Evolutionary conservation across 1,140 invertebrate genomes (phyloP).

Genomic region (Lysiphlebus fabarum): DNA sequence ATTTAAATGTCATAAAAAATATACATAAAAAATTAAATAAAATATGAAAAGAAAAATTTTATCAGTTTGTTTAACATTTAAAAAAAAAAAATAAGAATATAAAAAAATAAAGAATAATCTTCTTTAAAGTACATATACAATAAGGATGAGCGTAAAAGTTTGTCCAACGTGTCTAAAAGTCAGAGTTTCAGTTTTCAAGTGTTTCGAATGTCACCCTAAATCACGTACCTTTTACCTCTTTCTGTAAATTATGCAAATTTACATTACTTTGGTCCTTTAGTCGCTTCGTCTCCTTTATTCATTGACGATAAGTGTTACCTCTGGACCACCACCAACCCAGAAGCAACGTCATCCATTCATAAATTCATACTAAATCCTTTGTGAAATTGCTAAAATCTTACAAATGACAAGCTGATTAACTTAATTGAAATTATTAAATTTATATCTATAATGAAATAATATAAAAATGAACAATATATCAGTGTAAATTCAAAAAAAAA

Average conservation of each 20-base stretch:
- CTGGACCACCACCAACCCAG: not conserved
- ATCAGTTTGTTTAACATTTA: slow-evolving; percentile 1
- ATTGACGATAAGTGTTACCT: slow-evolving; percentile 20
- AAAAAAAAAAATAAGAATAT: not conserved
- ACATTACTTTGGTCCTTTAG: slow-evolving; percentile 10
- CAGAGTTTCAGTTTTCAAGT: not conserved
- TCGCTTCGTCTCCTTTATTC: slow-evolving; percentile 10
- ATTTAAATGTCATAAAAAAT: too few species aligned
- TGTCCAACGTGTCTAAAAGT: slow-evolving; percentile 10
- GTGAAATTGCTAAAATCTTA: slow-evolving; percentile 4
- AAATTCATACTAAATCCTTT: slow-evolving; percentile 6
- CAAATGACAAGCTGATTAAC: not conserved
- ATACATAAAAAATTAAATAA: too few species aligned
- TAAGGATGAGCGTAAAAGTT: not conserved
- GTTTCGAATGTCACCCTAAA: slow-evolving; percentile 24
- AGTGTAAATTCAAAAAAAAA: too few species aligned
- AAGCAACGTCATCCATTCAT: too few species aligned
- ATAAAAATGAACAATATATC: too few species aligned
- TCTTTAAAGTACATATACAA: too few species aligned
- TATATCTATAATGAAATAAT: too few species aligned
- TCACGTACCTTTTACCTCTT: slow-evolving; percentile 29
- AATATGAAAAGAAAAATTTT: not conserved
- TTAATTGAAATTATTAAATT: too few species aligned
- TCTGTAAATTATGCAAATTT: slow-evolving; percentile 36
- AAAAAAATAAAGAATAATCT: not conserved